Percentiles rank a stretch among this genome's conserved stretches.
These are phyloP conservation scores for Pelmatolapia mariae DNA, from an alignment of 2,113 vertebrate genomes.

Conservation along the genomic window DNA sequence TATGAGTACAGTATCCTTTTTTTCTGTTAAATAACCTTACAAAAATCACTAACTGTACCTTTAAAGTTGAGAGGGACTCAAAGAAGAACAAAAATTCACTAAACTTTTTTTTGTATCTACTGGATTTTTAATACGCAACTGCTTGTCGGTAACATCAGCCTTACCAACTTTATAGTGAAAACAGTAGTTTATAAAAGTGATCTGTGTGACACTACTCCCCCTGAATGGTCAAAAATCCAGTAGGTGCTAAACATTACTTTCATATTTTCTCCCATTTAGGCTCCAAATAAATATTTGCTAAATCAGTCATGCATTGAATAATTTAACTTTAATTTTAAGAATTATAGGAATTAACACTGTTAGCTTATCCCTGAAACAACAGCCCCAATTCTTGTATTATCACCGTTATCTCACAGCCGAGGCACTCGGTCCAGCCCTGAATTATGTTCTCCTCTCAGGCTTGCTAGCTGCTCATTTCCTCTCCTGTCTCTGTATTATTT, in stretches of 20 bases:
- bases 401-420: not conserved
- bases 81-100: not conserved
- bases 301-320: not conserved
- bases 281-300: not conserved
- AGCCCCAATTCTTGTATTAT: not conserved
- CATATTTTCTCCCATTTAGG: not conserved
- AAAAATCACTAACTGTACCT: not conserved
- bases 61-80: not conserved
- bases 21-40: not conserved
- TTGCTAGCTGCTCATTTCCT: slow-evolving; percentile 30
- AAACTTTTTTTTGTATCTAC: not conserved
- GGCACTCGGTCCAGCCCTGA: not conserved
- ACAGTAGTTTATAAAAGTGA: not conserved
- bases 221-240: not conserved
- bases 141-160: not conserved
- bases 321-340: not conserved
- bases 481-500: not conserved
- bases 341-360: not conserved
- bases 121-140: not conserved
- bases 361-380: not conserved
- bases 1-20: not conserved
- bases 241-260: not conserved
- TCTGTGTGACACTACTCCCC: not conserved
- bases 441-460: slow-evolving; percentile 21
- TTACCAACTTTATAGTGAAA: not conserved